phyloP scores from a whole-genome alignment of 2,113 vertebrate species.

The Podilymbus podiceps region DNA sequence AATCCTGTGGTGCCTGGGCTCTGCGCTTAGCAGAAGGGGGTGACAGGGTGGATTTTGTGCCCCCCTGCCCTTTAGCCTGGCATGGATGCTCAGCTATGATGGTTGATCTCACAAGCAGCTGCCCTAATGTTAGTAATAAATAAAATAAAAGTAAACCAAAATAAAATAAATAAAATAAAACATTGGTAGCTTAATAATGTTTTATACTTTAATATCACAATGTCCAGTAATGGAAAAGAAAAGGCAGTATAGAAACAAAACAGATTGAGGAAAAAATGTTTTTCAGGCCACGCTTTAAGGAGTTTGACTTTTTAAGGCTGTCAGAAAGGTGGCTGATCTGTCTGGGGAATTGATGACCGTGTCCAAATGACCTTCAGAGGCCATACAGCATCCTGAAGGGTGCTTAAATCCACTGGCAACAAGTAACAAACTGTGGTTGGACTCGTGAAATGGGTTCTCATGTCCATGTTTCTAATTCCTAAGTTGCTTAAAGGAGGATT shows the following conservation, averaged over 20 bases:
- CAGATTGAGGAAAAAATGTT: not conserved
- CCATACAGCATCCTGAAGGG: not conserved
- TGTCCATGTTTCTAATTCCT: constrained; percentile 53
- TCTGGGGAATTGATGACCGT: not conserved
- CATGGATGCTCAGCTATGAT: not conserved
- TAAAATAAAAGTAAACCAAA: not conserved
- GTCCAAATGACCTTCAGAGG: not conserved
- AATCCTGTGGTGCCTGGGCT: not conserved
- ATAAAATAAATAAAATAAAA: not conserved
- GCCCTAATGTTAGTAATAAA: not conserved
- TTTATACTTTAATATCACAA: not conserved
- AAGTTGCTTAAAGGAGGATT: constrained; percentile 44
- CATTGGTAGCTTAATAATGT: not conserved
- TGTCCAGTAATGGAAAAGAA: not conserved
- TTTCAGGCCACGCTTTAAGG: constrained; percentile 8
- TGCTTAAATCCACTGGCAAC: not conserved
- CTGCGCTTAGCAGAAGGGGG: not conserved
- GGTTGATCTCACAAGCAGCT: not conserved
- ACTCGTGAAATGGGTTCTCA: not conserved
- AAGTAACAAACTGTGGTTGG: not conserved
- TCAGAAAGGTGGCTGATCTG: not conserved
- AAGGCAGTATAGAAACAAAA: not conserved
- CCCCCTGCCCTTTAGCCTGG: not conserved
- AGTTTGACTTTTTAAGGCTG: not conserved
- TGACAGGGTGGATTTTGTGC: not conserved